Evolutionary conservation across 2,797 vertebrate genomes (phyloP), one percentile per base, ranked within the genome.

Genomic region (Spea hammondii): DNA sequence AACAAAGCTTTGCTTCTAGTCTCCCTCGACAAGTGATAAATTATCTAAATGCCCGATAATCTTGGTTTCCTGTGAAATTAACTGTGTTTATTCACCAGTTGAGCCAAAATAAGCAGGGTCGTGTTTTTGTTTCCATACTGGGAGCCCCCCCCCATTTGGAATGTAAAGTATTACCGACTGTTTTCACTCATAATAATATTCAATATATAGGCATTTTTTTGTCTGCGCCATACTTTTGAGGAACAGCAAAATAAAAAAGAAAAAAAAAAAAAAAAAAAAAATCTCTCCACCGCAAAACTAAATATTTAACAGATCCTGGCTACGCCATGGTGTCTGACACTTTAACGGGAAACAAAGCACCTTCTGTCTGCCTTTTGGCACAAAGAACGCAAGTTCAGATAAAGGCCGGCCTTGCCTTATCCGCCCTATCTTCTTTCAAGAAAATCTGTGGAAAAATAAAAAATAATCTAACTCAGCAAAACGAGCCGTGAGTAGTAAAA

Each of bases 271-370:
- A 32, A 32, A 32, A 17, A 74, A 59, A 68, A 65, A 47, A 45
- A 12, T 44, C 53, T 5, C 77, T 55, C 46, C 12, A 10, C 70
- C 47, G 46, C 47, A 74, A 68, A 72, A 60, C 65, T 74, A 79
- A 79, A 79, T 69, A 79, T 79, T 69, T 79, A 79, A 79, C 70
- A 74, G 77, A 74, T 79, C 11, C 71, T 79, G 70, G 71, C 55
- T 60, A 12, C 12, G 60, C 53, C 11, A 14, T 4, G 73, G 77
- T 54, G 70, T 74, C 77, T 73, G 70, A 74, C 77, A 79, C 77
- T 79, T 74, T 70, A 79, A 60, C 53, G 60, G 54, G 65, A 54
- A 79, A 79, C 70, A 79, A 79, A 79, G 77, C 53, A 14, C 65
- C 65, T 51, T 79, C 70, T 79, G 77, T 79, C 77, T 79, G 70